Evolutionary conservation across 2,113 vertebrate genomes (phyloP), one percentile per base, ranked within the genome.

Genomic region (Thamnaconus septentrionalis): DNA sequence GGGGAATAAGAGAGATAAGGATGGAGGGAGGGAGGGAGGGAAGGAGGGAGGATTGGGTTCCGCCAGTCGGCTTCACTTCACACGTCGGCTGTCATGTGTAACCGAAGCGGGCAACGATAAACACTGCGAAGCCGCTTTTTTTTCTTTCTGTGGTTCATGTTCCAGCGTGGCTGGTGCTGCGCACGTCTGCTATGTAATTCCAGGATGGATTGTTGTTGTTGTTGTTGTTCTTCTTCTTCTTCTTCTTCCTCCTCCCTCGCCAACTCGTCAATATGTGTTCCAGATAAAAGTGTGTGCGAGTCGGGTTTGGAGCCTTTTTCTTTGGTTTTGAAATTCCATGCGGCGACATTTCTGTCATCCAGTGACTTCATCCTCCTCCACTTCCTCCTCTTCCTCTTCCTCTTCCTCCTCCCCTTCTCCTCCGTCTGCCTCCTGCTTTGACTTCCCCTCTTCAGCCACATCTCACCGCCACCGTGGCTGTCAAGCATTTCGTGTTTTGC

Each of bases 201-300:
- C 11, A 65, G 62, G 12, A 65, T 59, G 48, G 47, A 70, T 67
- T 49, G 31, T 68, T 62, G 68, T 58, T 57, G 41, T 11, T 62
- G 60, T 53, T 57, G 57, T 41, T 66, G 47, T 12, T 11, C 7
- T 31, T 31, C 18, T 31, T 31, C 18, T 31, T 31, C 18, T 31
- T 31, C 18, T 31, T 31, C 18, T 31, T 31, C 18, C 18, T 31
- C 18, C 18, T 31, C 18, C 18, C 18, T 31, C 18, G 18, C 12
- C 4, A 47, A 11, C 56, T 65, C 56, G 61, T 61, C 64, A 58
- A 77, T 75, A 49, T 77, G 62, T 85, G 18, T 75, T 55, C 40
- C 63, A 68, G 45, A 51, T n/a, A 7, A 39, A 11, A 56, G 46
- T 31, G 42, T 45, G 41, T 41, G 18, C 44, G 46, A 18, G 4